Evolutionary conservation across 2,888 invertebrate genomes (phyloP).

Genomic region (Minunthozetes semirufus): DNA sequence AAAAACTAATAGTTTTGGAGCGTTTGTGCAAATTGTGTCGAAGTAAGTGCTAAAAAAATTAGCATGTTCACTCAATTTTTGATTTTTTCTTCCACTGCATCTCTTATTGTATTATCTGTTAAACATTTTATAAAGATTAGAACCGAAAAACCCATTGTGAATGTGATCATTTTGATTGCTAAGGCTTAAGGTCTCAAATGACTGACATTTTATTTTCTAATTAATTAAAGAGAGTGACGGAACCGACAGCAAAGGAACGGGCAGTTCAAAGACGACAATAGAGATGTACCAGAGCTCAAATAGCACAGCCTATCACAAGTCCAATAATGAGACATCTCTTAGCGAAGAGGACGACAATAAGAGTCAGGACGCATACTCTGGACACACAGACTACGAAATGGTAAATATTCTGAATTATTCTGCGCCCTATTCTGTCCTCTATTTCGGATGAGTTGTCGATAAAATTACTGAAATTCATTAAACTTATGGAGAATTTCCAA

Average conservation of each 20-base stretch:
- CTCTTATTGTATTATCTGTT: too few species aligned
- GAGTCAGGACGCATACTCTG: slow-evolving; percentile 36
- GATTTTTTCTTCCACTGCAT: too few species aligned
- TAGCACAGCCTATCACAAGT: slow-evolving; percentile 46
- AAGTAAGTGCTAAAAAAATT: not conserved
- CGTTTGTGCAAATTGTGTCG: slow-evolving; percentile 21
- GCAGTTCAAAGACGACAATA: slow-evolving; percentile 39
- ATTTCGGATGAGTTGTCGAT: not conserved
- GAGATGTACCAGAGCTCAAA: slow-evolving; percentile 52
- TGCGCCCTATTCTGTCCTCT: too few species aligned
- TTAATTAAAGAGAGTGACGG: slow-evolving; percentile 33
- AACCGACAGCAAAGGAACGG: slow-evolving; percentile 33
- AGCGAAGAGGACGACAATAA: slow-evolving; percentile 37
- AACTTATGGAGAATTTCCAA: not conserved
- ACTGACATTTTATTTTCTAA: slow-evolving; percentile 32
- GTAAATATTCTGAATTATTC: slow-evolving; percentile 20
- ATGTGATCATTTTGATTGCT: too few species aligned
- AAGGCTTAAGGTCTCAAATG: too few species aligned
- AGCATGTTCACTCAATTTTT: not conserved
- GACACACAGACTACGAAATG: slow-evolving; percentile 37
- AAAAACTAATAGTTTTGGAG: not conserved
- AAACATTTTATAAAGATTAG: too few species aligned
- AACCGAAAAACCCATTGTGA: too few species aligned
- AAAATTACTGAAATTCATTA: too few species aligned
- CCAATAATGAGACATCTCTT: slow-evolving; percentile 35